Evolutionary conservation across 2,888 invertebrate species (phyloP).

Genomic region (Brachyptera risi): DNA sequence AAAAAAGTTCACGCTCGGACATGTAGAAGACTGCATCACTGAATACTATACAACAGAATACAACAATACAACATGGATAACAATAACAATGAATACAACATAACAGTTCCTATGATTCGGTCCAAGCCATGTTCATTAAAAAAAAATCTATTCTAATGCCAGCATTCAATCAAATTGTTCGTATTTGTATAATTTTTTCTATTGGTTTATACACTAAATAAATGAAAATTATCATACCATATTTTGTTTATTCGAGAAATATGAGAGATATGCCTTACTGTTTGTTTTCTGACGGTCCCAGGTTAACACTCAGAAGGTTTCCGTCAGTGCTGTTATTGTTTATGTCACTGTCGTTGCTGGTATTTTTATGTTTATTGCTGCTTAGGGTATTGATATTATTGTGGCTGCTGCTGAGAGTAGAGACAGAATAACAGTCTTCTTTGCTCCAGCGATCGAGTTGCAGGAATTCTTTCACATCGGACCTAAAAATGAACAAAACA

Average conservation of each 20-base stretch:
- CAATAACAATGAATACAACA: no score
- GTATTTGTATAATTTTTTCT: background rate
- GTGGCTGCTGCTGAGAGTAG: background rate
- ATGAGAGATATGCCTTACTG: background rate
- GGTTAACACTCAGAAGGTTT: background rate
- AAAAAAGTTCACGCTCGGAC: no score
- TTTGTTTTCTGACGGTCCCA: slow-evolving; percentile 4
- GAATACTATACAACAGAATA: no score
- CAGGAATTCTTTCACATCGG: background rate
- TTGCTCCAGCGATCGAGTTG: background rate
- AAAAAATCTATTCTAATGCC: no score
- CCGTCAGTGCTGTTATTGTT: background rate
- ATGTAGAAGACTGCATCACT: no score
- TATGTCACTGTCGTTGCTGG: background rate
- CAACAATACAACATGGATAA: no score
- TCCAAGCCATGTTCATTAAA: no score
- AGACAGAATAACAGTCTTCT: background rate
- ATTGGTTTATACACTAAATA: background rate
- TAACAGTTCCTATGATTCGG: no score
- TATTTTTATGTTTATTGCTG: background rate
- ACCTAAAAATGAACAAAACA: no score
- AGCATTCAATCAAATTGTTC: no score
- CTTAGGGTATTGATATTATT: background rate
- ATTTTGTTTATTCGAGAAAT: no score
- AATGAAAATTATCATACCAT: background rate